Conservation (phyloP, 2,888 invertebrate genomes). For the Lycia hirtaria region DNA sequence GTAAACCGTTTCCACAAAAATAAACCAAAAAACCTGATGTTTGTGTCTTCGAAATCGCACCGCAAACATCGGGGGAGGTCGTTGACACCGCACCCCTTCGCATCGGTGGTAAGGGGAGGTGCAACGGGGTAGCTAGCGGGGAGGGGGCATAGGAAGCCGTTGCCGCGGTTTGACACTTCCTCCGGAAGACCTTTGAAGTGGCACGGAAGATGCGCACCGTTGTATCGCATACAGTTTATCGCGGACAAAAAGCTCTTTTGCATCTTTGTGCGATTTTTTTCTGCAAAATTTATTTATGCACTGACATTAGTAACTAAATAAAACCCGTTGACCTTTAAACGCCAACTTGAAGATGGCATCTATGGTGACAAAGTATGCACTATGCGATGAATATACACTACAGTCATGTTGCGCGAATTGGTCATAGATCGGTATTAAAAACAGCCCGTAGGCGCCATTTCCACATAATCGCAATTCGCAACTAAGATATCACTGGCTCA, state of each 20-base stretch:
- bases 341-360: neutral
- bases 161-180: slow-evolving; percentile 83
- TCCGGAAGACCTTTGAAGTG: slow-evolving; percentile 82
- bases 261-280: slow-evolving; percentile 3
- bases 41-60: slow-evolving; percentile 79
- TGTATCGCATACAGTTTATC: slow-evolving; percentile 34
- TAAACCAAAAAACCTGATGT: slow-evolving; percentile 70
- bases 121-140: slow-evolving; percentile 50
- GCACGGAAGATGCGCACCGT: slow-evolving; percentile 59
- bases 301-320: neutral
- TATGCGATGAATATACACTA: neutral
- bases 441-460: slow-evolving; percentile 20
- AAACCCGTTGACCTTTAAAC: slow-evolving; percentile 1
- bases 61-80: slow-evolving; percentile 75
- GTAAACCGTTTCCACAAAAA: slow-evolving; percentile 60
- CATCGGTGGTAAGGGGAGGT: slow-evolving; percentile 46
- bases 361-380: neutral
- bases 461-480: slow-evolving; percentile 28
- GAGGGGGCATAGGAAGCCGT: slow-evolving; percentile 67
- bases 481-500: slow-evolving; percentile 37
- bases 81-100: slow-evolving; percentile 67
- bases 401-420: neutral
- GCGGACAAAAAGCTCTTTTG: slow-evolving; percentile 10
- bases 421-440: slow-evolving; percentile 7
- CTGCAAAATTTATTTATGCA: neutral